A percentile compares a stretch with the other conserved stretches of the same genome.
Evolutionary conservation across 1,140 invertebrate species (phyloP).

Genomic region (Delia radicum): DNA sequence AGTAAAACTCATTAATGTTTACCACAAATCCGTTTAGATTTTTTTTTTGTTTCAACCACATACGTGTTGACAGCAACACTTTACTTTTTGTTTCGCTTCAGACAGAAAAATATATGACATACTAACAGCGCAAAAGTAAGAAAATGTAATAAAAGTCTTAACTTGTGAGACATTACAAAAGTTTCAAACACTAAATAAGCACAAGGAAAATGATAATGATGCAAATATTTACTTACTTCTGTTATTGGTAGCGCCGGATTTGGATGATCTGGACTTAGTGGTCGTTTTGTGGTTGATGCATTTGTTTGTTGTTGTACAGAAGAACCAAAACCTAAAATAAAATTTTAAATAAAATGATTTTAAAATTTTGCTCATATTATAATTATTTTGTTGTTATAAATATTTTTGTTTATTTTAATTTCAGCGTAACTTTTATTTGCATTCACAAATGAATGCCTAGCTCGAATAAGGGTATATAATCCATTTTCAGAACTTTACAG

Average conservation of each 20-base stretch:
- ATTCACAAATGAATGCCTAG: no score
- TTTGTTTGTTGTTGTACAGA: slow-evolving; percentile 54
- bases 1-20: neutral
- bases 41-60: no score
- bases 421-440: no score
- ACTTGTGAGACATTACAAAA: neutral
- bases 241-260: slow-evolving; percentile 65
- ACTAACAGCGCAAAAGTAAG: neutral
- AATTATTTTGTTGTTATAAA: no score
- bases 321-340: slow-evolving; percentile 58
- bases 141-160: neutral
- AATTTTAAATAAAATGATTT: neutral
- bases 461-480: no score
- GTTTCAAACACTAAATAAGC: neutral
- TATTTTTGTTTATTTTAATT: no score
- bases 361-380: no score
- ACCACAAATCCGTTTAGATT: neutral
- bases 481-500: no score
- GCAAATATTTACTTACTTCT: slow-evolving; percentile 55
- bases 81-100: neutral
- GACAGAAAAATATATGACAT: no score
- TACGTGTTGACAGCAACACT: neutral
- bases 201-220: neutral
- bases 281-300: slow-evolving; percentile 58
- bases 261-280: slow-evolving; percentile 61